These are phyloP conservation scores for Nomada goodeniana DNA, from an alignment of 2,888 invertebrate species.

Conservation along the genomic window DNA sequence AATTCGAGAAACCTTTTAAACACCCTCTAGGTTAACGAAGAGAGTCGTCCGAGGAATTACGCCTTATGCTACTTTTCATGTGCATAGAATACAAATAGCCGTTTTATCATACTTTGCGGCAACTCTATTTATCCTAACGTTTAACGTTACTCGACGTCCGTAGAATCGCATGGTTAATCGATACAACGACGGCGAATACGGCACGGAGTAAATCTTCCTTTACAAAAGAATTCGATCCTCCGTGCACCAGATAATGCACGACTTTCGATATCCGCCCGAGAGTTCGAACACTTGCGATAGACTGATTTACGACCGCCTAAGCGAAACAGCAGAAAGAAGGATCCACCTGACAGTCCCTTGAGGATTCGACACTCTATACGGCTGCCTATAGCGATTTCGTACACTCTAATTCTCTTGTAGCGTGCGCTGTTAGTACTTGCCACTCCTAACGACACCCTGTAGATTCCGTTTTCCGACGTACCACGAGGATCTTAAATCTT, in stretches of 20 bases:
- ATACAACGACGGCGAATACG: conserved; percentile 14
- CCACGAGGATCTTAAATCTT: conserved; percentile 4
- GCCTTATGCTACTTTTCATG: too few species aligned
- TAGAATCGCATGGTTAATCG: background rate
- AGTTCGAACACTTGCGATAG: conserved; percentile 50
- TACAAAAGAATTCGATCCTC: conserved; percentile 44
- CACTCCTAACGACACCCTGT: conserved; percentile 45
- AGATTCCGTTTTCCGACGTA: conserved; percentile 34
- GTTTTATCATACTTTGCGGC: too few species aligned
- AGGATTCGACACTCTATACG: conserved; percentile 36
- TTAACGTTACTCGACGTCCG: background rate
- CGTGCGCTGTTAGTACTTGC: conserved; percentile 55
- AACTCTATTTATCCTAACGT: background rate
- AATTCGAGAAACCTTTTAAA: background rate
- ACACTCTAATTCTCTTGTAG: conserved; percentile 56
- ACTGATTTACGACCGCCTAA: conserved; percentile 64
- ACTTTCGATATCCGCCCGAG: conserved; percentile 43
- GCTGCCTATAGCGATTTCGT: conserved; percentile 50
- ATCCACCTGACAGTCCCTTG: conserved; percentile 35
- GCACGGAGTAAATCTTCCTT: conserved; percentile 42
- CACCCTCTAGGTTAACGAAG: too few species aligned
- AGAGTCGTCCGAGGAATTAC: too few species aligned
- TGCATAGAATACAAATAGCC: too few species aligned
- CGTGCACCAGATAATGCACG: conserved; percentile 27
- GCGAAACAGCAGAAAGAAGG: conserved; percentile 45